phyloP scores from a whole-genome alignment of 2,888 invertebrate genomes.

The Dryobota labecula region DNA sequence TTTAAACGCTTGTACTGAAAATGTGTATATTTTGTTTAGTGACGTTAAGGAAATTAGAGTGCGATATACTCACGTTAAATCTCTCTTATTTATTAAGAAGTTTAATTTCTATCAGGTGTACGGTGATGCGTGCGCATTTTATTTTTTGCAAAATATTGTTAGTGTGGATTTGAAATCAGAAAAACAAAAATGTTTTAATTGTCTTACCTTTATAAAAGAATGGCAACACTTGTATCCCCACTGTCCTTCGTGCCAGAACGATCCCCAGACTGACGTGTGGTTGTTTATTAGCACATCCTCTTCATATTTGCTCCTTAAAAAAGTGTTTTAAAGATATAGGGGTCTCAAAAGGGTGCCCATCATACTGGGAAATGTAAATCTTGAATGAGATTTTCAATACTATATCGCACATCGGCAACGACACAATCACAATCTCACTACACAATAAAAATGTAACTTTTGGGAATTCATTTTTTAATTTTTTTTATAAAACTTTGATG shows the following conservation, averaged over 20 bases:
- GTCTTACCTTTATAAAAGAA: slow-evolving; percentile 94
- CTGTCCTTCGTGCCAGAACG: slow-evolving; percentile 97
- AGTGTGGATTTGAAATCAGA: not conserved
- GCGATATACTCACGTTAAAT: too few species aligned
- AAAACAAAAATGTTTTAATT: not conserved
- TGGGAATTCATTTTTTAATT: too few species aligned
- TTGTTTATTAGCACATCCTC: slow-evolving; percentile 98
- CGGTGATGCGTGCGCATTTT: too few species aligned
- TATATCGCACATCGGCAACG: too few species aligned
- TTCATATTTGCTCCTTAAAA: slow-evolving; percentile 95
- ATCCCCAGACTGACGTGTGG: slow-evolving; percentile 98
- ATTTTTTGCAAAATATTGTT: not conserved
- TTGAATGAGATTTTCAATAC: not conserved
- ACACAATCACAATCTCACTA: too few species aligned
- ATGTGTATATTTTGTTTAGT: too few species aligned
- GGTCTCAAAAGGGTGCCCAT: not conserved
- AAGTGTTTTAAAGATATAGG: not conserved
- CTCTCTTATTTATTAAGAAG: too few species aligned
- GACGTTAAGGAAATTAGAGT: too few species aligned
- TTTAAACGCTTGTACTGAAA: too few species aligned
- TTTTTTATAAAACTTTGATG: too few species aligned
- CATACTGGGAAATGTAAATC: not conserved
- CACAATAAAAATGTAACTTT: too few species aligned
- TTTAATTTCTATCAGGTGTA: too few species aligned
- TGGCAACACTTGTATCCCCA: slow-evolving; percentile 99